Conservation (phyloP, 1,140 invertebrate genomes). For the Caenorhabditis briggsae region DNA sequence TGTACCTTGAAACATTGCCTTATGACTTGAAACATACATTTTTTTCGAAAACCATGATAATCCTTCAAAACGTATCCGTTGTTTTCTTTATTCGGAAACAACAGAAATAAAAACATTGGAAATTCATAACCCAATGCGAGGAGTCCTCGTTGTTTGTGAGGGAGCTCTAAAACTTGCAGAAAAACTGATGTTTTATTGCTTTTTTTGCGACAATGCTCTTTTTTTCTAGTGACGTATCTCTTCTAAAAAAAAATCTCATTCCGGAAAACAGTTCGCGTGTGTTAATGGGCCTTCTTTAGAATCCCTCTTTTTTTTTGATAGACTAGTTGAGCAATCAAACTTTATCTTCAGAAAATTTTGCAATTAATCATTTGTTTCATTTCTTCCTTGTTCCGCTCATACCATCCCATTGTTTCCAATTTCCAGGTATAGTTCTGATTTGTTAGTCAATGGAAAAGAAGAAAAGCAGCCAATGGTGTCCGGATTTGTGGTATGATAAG, state of each 20-base stretch:
- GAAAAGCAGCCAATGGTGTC: constrained; percentile 21
- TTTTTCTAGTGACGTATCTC: background rate
- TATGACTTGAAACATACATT: background rate
- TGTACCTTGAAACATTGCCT: background rate
- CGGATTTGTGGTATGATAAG: constrained; percentile 46
- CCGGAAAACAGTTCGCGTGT: constrained; percentile 46
- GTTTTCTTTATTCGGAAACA: background rate
- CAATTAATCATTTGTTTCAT: background rate
- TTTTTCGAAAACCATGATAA: background rate
- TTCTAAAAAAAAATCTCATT: background rate
- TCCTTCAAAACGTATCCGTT: background rate
- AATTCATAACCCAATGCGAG: background rate
- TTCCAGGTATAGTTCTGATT: constrained; percentile 20
- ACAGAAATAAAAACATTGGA: background rate
- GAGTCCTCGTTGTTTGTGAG: background rate
- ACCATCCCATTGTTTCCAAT: background rate
- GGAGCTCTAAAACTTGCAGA: constrained; percentile 15
- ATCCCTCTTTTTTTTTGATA: too few species aligned
- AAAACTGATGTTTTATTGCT: constrained; percentile 36
- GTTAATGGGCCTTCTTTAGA: background rate
- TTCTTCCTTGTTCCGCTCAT: background rate
- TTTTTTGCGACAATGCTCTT: background rate
- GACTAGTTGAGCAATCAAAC: background rate
- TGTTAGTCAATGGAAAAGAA: constrained; percentile 45
- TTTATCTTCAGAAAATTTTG: background rate